These are phyloP conservation scores for Actinemys pallida DNA, from an alignment of 2,113 vertebrate species.

Conservation along the genomic window DNA sequence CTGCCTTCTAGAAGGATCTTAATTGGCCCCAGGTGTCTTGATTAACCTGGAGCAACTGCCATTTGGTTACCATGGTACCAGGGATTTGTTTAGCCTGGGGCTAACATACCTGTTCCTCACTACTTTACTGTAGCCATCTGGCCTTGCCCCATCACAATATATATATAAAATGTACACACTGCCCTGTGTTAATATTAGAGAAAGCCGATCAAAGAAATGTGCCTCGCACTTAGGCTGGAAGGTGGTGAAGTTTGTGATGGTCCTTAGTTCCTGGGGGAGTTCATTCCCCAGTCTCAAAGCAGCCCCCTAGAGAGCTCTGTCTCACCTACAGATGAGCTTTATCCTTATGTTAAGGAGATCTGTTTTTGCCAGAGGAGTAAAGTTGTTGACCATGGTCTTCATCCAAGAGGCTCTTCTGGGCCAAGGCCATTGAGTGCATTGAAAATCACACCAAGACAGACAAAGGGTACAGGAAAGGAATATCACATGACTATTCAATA, in stretches of 20 bases:
- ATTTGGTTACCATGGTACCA: too few species aligned
- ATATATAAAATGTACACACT: not conserved
- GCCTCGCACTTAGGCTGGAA: not conserved
- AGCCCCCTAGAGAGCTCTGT: not conserved
- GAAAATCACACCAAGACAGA: not conserved
- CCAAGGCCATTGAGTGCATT: not conserved
- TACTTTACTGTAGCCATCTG: too few species aligned
- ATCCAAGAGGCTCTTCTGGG: not conserved
- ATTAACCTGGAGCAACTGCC: too few species aligned
- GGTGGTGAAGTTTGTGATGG: not conserved
- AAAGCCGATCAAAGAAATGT: not conserved
- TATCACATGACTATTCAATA: not conserved
- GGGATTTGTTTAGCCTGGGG: too few species aligned
- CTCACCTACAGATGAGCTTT: not conserved
- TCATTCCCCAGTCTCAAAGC: not conserved
- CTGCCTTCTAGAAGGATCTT: too few species aligned
- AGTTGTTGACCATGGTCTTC: rapidly evolving
- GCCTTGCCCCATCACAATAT: too few species aligned
- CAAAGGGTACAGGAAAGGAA: not conserved
- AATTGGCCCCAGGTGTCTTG: too few species aligned
- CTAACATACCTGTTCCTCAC: too few species aligned
- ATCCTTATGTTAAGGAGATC: rapidly evolving
- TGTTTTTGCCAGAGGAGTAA: not conserved
- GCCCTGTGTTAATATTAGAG: not conserved
- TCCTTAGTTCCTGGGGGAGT: not conserved